Evolutionary conservation across 2,888 invertebrate species (phyloP), one percentile per base, ranked within the genome.

Genomic region (Trimorus sp.): DNA sequence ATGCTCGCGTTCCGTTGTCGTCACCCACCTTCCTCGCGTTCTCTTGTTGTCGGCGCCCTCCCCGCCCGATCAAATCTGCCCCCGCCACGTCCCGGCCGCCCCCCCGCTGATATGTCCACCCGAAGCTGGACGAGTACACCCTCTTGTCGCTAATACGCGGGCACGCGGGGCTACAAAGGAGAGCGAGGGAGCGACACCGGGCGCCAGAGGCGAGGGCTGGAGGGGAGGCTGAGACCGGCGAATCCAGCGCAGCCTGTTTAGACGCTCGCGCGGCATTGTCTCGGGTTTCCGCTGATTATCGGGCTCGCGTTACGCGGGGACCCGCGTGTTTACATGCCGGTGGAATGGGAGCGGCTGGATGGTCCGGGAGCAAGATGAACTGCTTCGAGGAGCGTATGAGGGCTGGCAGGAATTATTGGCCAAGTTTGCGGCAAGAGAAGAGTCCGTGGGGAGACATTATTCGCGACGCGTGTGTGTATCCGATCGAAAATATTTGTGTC

Each of bases 1-100:
- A 87, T 88, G 86, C 89, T 88, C 87, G 88, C 89, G 89, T 86
- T 87, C 86, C 85, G 89, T 88, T 88, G 87, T 88, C 86, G 85
- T 86, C 86, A 85, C 84, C 84, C 85, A 86, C 85, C 84, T 75
- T 86, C 83, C 75, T 76, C 79, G 82, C 84, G 81, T 58, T 65
- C 82, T 63, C 84, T 84, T 81, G 80, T 77, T 81, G 81, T 78
- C 83, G 48, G 45, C 83, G 79, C 71, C 74, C 83, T 83, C 70
- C 77, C 82, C 70, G 76, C 85, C 75, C 66, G 69, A 77, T 74
- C 80, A 65, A 74, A 78, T 75, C 73, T 80, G 75, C 69, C 70
- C 60, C 79, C 70, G 69, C 26, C 26, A 26, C 73, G 79, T 53
- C 12, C 49, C 54, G 59, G 71, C 62, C 59, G 16, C 58, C 59